A percentile compares a stretch with the other conserved stretches of the same genome.
Evolutionary conservation across 2,113 vertebrate genomes (phyloP).

Genomic region (Callionymus lyra): DNA sequence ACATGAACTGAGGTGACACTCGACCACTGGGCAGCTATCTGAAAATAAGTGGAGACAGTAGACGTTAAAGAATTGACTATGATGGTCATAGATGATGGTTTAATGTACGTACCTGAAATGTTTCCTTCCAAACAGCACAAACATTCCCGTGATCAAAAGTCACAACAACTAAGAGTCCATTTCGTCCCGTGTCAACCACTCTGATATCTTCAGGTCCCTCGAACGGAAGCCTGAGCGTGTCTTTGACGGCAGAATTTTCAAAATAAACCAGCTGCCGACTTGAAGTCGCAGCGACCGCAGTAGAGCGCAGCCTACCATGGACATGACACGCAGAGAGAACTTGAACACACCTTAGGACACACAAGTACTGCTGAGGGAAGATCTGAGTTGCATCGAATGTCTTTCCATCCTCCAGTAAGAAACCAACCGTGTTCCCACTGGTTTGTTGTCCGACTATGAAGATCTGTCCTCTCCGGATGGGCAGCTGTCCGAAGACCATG

Average conservation of each 20-base stretch:
- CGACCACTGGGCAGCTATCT: slow-evolving; percentile 79
- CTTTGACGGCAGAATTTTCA: slow-evolving; percentile 71
- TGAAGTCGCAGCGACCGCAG: slow-evolving; percentile 68
- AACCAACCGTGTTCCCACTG: slow-evolving; percentile 58
- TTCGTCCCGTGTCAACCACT: slow-evolving; percentile 57
- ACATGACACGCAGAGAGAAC: slow-evolving; percentile 52
- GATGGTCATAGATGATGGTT: not conserved
- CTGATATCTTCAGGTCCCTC: slow-evolving; percentile 66
- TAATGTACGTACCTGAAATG: slow-evolving; percentile 73
- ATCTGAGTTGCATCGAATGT: slow-evolving; percentile 54
- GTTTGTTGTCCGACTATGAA: slow-evolving; percentile 69
- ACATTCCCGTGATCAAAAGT: slow-evolving; percentile 65
- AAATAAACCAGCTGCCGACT: slow-evolving; percentile 80
- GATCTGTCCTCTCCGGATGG: slow-evolving; percentile 43
- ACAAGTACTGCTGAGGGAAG: slow-evolving; percentile 76
- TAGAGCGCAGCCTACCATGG: slow-evolving; percentile 47
- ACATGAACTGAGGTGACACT: slow-evolving; percentile 66
- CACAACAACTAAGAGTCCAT: slow-evolving; percentile 66
- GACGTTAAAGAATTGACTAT: no score
- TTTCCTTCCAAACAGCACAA: slow-evolving; percentile 75
- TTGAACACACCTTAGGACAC: slow-evolving; percentile 61
- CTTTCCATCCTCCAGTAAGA: slow-evolving; percentile 59
- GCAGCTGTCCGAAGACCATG: slow-evolving; percentile 69
- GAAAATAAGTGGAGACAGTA: no score
- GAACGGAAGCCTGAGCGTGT: slow-evolving; percentile 77